A percentile compares a stretch with the other conserved stretches of the same genome.
Conservation (phyloP, 1,140 invertebrate species). For the Drosophila subpulchrella region DNA sequence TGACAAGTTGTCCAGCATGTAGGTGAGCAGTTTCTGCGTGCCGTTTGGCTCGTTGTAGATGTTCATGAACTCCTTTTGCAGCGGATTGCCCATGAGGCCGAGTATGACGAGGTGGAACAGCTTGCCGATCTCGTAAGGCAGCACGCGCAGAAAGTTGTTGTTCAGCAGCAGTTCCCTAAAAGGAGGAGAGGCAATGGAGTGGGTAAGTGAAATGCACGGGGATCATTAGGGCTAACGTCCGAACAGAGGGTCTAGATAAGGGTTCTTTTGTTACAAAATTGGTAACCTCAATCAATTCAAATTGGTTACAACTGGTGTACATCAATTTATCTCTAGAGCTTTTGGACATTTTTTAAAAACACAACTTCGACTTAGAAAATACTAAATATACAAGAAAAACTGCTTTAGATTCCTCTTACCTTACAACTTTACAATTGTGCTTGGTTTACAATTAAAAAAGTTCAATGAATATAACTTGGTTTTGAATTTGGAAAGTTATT, state of each 20-base stretch:
- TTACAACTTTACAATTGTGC: no score
- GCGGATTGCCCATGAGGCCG: conserved; percentile 96
- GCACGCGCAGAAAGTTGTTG: conserved; percentile 95
- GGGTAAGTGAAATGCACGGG: conserved; percentile 3
- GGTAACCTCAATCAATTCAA: no score
- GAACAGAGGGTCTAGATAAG: not conserved
- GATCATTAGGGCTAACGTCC: conserved; percentile 7
- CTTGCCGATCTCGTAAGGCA: conserved; percentile 99
- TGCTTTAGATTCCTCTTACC: no score
- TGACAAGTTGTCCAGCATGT: conserved; percentile 97
- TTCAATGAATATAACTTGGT: no score
- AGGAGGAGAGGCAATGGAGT: conserved; percentile 12
- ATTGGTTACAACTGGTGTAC: no score
- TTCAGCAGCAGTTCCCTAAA: conserved; percentile 96
- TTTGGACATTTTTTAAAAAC: no score
- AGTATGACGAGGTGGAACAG: conserved; percentile 97
- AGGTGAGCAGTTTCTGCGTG: conserved; percentile 96
- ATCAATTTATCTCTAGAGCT: no score
- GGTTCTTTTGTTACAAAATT: no score
- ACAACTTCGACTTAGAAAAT: no score
- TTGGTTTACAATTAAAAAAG: no score
- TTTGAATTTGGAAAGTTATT: no score
- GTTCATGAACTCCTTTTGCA: conserved; percentile 95
- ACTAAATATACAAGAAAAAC: no score
- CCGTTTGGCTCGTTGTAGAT: conserved; percentile 97